Base-by-base conservation (phyloP, 2,797 vertebrate species). In the Sebastes oblongus region DNA sequence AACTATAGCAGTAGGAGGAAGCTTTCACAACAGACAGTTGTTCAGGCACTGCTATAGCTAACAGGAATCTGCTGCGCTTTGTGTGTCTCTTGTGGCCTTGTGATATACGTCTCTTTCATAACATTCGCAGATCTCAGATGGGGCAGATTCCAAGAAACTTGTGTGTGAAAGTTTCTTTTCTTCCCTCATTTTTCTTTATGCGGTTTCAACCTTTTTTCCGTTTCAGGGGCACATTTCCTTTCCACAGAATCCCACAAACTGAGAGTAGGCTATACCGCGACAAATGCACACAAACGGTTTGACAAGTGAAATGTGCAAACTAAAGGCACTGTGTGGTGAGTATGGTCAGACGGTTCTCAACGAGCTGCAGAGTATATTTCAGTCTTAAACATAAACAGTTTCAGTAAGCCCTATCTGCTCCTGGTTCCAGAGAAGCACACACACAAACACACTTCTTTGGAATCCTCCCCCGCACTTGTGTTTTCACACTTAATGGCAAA, bases 401-500 rank as follows among this genome's bases (percentile, higher is more conserved):
- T 89, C 90, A 52, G 87, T 76, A 83, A 90, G 77, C 20, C 10
- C 68, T 60, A 42, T 6, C 50, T 72, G 83, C 80, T 90, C 84
- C 80, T 80, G 72, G 81, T 92, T 93, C 89, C 88, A 91, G 75
- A 91, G 90, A 92, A 92, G 88, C 29, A 54, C 14, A 20, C 52
- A 71, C n/a, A 70, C 62, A 75, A 72, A 74, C 71, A 55, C 69
- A 80, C 12, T 94, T 94, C 91, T 92, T 69, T 92, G 92, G 93
- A 94, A 89, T 89, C 88, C 92, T 89, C 94, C 91, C 89, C 83
- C 93, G 80, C 87, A 81, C 82, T 91, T 77, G n/a, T 85, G 91
- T 89, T 93, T 93, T 93, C 90, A 86, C 92, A 89, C 92, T 88
- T 94, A 93, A 94, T 93, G 86, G 81, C 85, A 91, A 81, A 90